Conservation (phyloP, 2,888 invertebrate species). For the Ochropleura leucogaster region DNA sequence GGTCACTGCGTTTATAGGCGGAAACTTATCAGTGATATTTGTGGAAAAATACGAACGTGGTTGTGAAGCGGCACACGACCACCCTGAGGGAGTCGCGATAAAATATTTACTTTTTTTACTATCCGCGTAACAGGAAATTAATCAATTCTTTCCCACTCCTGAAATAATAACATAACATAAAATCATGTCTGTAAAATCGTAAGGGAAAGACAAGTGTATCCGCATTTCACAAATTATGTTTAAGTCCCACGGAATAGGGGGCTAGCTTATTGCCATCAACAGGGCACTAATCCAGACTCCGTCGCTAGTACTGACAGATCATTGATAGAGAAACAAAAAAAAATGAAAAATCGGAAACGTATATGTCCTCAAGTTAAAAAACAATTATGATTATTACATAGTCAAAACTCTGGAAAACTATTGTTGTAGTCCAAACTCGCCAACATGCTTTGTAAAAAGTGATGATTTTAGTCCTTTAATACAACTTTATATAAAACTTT, state of each 20-base stretch:
- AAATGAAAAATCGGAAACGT: too few relatives aligned
- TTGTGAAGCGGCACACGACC: not conserved
- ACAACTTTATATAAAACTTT: too few relatives aligned
- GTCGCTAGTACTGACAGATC: too few relatives aligned
- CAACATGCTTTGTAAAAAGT: not conserved
- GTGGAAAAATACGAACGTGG: slow-evolving; percentile 26
- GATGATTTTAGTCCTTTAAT: not conserved
- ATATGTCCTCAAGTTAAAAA: not conserved
- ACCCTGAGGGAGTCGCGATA: not conserved
- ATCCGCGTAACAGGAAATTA: not conserved
- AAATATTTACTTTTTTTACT: not conserved
- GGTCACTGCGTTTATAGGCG: slow-evolving; percentile 46
- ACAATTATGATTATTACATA: not conserved
- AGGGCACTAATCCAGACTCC: too few relatives aligned
- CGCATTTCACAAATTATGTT: too few relatives aligned
- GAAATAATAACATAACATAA: not conserved
- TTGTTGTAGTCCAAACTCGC: not conserved
- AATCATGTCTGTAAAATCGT: too few relatives aligned
- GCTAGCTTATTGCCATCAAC: too few relatives aligned
- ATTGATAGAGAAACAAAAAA: too few relatives aligned
- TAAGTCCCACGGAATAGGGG: too few relatives aligned
- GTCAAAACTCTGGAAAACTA: not conserved
- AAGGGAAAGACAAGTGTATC: too few relatives aligned
- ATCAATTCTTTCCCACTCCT: not conserved
- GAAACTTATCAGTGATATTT: slow-evolving; percentile 42